These are phyloP conservation scores for Biston betularia DNA, from an alignment of 2,888 invertebrate genomes.

Conservation along the genomic window DNA sequence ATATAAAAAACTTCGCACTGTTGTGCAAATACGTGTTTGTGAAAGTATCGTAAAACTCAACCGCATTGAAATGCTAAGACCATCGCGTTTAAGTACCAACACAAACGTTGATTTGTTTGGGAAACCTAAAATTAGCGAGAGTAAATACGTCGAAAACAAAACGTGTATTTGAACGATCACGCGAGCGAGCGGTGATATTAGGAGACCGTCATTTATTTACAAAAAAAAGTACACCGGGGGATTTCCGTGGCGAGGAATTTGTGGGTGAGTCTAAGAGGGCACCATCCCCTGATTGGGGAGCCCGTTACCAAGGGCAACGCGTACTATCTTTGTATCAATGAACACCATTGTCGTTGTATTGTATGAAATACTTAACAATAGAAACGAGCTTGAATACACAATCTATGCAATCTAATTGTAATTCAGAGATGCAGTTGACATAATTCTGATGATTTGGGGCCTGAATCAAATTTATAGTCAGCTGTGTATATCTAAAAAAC, in stretches of 20 bases:
- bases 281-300: slow-evolving; percentile 66
- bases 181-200: slow-evolving; percentile 50
- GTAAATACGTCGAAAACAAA: slow-evolving; percentile 24
- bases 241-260: slow-evolving; percentile 73
- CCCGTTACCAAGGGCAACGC: slow-evolving; percentile 72
- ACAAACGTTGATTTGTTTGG: slow-evolving; percentile 10
- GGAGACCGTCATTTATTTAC: slow-evolving; percentile 40
- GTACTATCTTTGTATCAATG: slow-evolving; percentile 71
- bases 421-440: slow-evolving; percentile 69
- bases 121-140: slow-evolving; percentile 18
- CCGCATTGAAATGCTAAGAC: slow-evolving; percentile 11
- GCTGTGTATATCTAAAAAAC: slow-evolving; percentile 55
- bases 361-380: slow-evolving; percentile 58
- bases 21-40: slow-evolving; percentile 2
- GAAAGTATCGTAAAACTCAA: slow-evolving; percentile 11
- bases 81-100: not conserved
- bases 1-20: slow-evolving; percentile 4
- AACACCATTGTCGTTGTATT: slow-evolving; percentile 57
- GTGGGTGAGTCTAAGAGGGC: slow-evolving; percentile 69
- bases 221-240: slow-evolving; percentile 72
- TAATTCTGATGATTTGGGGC: slow-evolving; percentile 70
- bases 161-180: slow-evolving; percentile 38
- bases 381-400: slow-evolving; percentile 66
- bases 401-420: slow-evolving; percentile 64
- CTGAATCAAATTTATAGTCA: slow-evolving; percentile 67